phyloP scores from a whole-genome alignment of 2,113 vertebrate species.

The Myocastor coypus region DNA sequence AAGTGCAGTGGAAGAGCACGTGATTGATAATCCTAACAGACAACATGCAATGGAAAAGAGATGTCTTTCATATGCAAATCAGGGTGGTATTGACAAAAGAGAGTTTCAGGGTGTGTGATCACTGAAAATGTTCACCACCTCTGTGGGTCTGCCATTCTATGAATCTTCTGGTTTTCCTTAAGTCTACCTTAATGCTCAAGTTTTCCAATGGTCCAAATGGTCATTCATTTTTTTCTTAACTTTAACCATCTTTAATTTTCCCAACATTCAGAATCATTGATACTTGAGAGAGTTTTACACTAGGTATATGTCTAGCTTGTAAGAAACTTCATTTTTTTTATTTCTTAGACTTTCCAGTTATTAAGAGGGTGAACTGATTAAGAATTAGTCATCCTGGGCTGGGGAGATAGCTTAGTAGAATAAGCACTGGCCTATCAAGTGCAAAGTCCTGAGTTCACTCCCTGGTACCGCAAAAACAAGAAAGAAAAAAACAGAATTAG shows the following conservation, averaged over 20 bases:
- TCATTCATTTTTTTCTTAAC: background rate
- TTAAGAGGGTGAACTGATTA: background rate
- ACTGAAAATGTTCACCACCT: background rate
- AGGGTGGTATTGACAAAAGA: background rate
- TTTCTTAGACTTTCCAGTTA: background rate
- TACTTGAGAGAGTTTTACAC: background rate
- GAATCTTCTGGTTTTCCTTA: background rate
- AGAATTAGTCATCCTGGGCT: no score
- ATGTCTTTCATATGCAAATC: background rate
- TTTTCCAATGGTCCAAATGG: background rate
- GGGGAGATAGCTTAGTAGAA: no score
- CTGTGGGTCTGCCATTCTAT: background rate
- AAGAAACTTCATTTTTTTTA: background rate
- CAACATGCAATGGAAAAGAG: background rate
- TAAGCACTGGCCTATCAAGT: no score
- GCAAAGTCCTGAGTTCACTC: no score
- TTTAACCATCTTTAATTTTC: constrained; percentile 17
- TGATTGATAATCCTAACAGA: background rate
- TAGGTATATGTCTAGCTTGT: background rate
- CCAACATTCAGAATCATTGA: constrained; percentile 20
- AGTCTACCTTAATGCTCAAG: background rate
- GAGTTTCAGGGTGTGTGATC: background rate
- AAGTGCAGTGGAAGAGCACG: background rate
- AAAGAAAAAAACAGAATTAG: no score
- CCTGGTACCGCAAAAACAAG: no score